A percentile compares a stretch with the other conserved stretches of the same genome.
Evolutionary conservation across 2,113 vertebrate species (phyloP).

Genomic region (Sinosuthora webbiana): DNA sequence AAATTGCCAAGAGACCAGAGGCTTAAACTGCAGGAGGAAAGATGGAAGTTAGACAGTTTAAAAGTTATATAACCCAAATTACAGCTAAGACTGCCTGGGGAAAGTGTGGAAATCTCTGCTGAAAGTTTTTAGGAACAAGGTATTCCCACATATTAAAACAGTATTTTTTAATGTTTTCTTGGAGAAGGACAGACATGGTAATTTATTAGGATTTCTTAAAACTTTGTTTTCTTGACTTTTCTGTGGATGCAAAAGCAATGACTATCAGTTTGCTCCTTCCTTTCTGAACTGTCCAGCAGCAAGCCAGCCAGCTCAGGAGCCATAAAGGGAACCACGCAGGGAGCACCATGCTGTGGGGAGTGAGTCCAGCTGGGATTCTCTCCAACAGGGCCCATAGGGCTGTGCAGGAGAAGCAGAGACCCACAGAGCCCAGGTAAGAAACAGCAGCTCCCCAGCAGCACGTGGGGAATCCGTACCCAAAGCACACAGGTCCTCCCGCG

Average conservation of each 20-base stretch:
- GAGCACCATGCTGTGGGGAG: neutral
- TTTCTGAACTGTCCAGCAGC: neutral
- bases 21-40: neutral
- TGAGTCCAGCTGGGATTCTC: neutral
- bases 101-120: neutral
- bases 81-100: neutral
- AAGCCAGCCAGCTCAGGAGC: neutral
- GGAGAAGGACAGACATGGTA: neutral
- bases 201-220: neutral
- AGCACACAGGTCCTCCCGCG: neutral
- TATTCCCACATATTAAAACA: neutral
- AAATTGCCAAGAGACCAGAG: neutral
- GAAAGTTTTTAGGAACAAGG: neutral
- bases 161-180: neutral
- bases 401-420: neutral
- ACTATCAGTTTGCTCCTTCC: neutral
- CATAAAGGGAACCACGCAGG: accelerated
- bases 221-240: neutral
- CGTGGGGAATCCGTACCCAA: neutral
- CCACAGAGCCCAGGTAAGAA: neutral
- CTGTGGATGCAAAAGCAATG: neutral
- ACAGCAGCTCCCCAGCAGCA: too few species aligned
- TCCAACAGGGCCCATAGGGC: neutral
- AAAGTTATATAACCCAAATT: neutral
- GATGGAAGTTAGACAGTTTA: neutral